Percentiles rank a stretch among this genome's conserved stretches.
Evolutionary conservation across 2,797 vertebrate genomes (phyloP).

Genomic region (Diceros bicornis): DNA sequence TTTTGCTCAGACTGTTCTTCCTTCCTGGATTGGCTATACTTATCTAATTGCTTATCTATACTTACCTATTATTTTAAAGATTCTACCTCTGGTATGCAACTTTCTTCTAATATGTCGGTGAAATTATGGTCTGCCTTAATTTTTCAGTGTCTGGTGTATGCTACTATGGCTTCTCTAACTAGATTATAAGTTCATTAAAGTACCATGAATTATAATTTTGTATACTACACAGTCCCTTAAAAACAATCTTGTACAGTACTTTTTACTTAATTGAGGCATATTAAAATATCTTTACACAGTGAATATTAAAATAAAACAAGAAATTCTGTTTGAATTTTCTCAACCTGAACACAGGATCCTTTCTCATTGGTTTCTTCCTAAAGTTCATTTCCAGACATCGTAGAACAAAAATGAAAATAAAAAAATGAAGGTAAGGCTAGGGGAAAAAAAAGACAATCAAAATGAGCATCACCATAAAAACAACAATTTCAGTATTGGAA

Average conservation of each 20-base stretch:
- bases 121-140: neutral
- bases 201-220: neutral
- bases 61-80: constrained; percentile 39
- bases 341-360: constrained; percentile 94
- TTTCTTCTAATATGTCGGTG: neutral
- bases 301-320: constrained; percentile 13
- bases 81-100: neutral
- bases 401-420: constrained; percentile 92
- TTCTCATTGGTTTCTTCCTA: constrained; percentile 91
- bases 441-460: constrained; percentile 58
- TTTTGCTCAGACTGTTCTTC: neutral
- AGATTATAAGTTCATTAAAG: neutral
- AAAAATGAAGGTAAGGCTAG: constrained; percentile 95
- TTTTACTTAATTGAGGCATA: neutral
- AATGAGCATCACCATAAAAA: constrained; percentile 10
- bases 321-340: constrained; percentile 69
- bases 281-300: constrained; percentile 27
- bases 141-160: neutral
- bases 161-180: neutral
- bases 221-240: neutral
- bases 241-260: neutral
- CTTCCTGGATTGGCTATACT: neutral
- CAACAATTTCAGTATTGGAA: neutral
- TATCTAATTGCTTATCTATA: neutral
- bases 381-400: constrained; percentile 92